phyloP scores from a whole-genome alignment of 2,888 invertebrate genomes.

The Plebejus melissa region DNA sequence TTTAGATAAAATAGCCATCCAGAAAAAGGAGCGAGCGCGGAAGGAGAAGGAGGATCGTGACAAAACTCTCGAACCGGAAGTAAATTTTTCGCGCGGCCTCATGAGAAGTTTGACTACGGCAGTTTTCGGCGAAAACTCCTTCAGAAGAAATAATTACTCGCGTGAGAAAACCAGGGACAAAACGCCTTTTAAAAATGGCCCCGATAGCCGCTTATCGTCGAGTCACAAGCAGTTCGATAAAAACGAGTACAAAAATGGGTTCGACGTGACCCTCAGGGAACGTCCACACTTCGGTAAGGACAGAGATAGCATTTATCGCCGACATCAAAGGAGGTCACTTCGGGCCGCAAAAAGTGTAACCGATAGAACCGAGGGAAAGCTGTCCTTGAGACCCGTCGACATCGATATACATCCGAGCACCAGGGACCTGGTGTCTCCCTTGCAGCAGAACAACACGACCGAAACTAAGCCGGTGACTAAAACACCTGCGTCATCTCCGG shows the following conservation, averaged over 20 bases:
- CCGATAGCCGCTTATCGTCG: constrained; percentile 64
- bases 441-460: constrained; percentile 57
- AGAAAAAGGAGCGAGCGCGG: constrained; percentile 76
- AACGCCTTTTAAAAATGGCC: constrained; percentile 79
- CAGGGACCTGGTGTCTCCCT: constrained; percentile 77
- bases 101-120: constrained; percentile 87
- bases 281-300: constrained; percentile 63
- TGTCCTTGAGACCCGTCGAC: constrained; percentile 77
- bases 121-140: constrained; percentile 82
- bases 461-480: constrained; percentile 56
- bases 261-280: constrained; percentile 54
- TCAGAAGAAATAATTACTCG: constrained; percentile 74
- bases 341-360: constrained; percentile 82
- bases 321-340: constrained; percentile 77
- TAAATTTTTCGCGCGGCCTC: constrained; percentile 66
- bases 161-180: constrained; percentile 81
- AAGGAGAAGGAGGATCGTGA: constrained; percentile 80
- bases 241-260: constrained; percentile 63
- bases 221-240: constrained; percentile 58
- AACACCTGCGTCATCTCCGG: constrained; percentile 63
- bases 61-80: constrained; percentile 84
- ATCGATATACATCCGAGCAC: constrained; percentile 66
- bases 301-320: constrained; percentile 70
- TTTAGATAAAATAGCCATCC: constrained; percentile 83
- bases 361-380: constrained; percentile 67